Evolutionary conservation across 2,888 invertebrate genomes (phyloP).

Genomic region (Zaprionus obscuricornis): DNA sequence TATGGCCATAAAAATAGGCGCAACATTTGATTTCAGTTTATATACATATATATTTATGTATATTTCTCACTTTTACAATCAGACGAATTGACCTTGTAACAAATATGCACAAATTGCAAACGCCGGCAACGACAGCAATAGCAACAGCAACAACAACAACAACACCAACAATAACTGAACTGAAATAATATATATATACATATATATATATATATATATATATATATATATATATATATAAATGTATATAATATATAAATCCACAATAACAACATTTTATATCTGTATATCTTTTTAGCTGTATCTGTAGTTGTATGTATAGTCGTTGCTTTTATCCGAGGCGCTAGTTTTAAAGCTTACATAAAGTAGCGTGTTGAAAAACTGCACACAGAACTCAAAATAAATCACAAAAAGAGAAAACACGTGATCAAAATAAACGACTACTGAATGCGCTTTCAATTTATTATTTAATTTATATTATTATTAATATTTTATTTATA

Average conservation of each 20-base stretch:
- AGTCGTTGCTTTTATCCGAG: conserved; percentile 38
- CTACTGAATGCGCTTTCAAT: conserved; percentile 34
- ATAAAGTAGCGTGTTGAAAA: conserved; percentile 71
- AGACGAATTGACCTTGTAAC: conserved; percentile 67
- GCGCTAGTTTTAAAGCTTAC: conserved; percentile 68
- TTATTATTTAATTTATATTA: too few relatives aligned
- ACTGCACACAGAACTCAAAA: conserved; percentile 30
- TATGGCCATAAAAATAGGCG: conserved; percentile 32
- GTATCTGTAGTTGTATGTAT: conserved; percentile 14
- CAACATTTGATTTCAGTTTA: conserved; percentile 22
- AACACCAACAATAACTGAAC: conserved; percentile 19
- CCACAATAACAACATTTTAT: conserved; percentile 46
- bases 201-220: conserved; percentile 13
- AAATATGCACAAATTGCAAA: conserved; percentile 69
- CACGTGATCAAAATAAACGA: neutral
- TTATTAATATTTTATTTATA: too few relatives aligned
- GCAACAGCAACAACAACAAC: conserved; percentile 18
- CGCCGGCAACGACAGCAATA: conserved; percentile 28
- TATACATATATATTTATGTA: conserved; percentile 18
- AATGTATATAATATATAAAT: conserved; percentile 31
- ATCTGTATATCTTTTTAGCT: conserved; percentile 11
- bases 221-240: conserved; percentile 1
- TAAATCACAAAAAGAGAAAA: neutral
- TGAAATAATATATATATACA: conserved; percentile 14
- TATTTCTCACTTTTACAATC: conserved; percentile 63